phyloP scores from a whole-genome alignment of 1,140 invertebrate genomes.

The Aricia agestis region DNA sequence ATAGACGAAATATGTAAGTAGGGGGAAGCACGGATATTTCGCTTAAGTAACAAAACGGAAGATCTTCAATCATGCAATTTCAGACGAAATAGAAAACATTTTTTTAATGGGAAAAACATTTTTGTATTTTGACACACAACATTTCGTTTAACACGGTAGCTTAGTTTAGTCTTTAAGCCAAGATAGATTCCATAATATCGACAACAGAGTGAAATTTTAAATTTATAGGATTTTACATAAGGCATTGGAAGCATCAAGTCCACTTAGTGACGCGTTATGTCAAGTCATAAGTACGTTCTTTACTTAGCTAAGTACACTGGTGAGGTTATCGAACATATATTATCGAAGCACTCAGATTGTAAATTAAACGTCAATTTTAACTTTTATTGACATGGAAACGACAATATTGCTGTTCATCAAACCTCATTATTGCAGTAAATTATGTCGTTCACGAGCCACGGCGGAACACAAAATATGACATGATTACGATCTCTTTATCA shows the following conservation, averaged over 20 bases:
- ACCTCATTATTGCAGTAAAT: neutral
- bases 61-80: slow-evolving; percentile 11
- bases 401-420: neutral
- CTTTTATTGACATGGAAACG: too few species aligned
- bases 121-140: neutral
- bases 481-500: slow-evolving; percentile 1
- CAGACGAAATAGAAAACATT: neutral
- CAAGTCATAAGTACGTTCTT: too few species aligned
- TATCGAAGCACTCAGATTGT: too few species aligned
- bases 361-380: too few species aligned
- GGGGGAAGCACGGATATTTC: neutral
- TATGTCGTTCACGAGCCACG: neutral
- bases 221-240: too few species aligned
- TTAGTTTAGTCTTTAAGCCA: neutral
- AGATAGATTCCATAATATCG: too few species aligned
- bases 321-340: too few species aligned
- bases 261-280: too few species aligned
- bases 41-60: slow-evolving; percentile 14
- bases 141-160: neutral
- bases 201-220: too few species aligned
- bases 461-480: neutral
- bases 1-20: slow-evolving; percentile 14
- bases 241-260: too few species aligned
- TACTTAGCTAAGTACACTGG: too few species aligned
- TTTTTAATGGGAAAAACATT: slow-evolving; percentile 1